Conservation (phyloP, 2,797 vertebrate genomes). For the Telmatherina bonti region DNA sequence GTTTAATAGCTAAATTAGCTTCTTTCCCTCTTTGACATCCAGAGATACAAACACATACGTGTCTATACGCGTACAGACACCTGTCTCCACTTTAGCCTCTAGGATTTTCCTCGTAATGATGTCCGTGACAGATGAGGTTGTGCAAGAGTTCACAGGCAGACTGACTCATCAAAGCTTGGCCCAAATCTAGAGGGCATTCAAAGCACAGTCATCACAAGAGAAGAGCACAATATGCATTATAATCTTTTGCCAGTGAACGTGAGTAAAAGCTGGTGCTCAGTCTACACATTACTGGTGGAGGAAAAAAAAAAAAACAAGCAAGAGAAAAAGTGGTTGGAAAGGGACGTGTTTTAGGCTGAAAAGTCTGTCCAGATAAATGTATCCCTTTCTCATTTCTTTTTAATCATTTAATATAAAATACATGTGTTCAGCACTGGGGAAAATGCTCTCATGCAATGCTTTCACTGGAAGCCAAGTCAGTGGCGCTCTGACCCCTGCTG, state of each 20-base stretch:
- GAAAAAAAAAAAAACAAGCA: neutral
- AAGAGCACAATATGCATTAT: conserved; percentile 47
- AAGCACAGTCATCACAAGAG: conserved; percentile 62
- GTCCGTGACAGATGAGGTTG: conserved; percentile 63
- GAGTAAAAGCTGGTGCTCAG: conserved; percentile 28
- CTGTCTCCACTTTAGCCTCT: conserved; percentile 50
- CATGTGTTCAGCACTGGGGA: conserved; percentile 17
- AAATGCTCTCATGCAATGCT: conserved; percentile 26
- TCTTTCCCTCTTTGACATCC: neutral
- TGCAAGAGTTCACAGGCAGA: conserved; percentile 68
- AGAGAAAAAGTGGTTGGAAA: neutral
- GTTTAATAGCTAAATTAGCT: no score
- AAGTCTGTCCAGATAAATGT: conserved; percentile 5
- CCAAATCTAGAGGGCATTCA: conserved; percentile 75
- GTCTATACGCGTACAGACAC: conserved; percentile 12
- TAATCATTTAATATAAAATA: neutral
- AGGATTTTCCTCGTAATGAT: conserved; percentile 59
- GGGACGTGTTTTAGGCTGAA: neutral
- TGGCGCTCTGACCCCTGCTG: conserved; percentile 43
- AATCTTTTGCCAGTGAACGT: conserved; percentile 39
- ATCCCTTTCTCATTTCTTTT: neutral
- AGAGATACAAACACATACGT: no score
- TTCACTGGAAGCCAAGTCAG: conserved; percentile 35
- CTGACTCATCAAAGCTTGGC: conserved; percentile 77
- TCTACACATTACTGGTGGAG: conserved; percentile 17